Base-by-base conservation (phyloP, 2,888 invertebrate genomes). In the Deilephila elpenor region DNA sequence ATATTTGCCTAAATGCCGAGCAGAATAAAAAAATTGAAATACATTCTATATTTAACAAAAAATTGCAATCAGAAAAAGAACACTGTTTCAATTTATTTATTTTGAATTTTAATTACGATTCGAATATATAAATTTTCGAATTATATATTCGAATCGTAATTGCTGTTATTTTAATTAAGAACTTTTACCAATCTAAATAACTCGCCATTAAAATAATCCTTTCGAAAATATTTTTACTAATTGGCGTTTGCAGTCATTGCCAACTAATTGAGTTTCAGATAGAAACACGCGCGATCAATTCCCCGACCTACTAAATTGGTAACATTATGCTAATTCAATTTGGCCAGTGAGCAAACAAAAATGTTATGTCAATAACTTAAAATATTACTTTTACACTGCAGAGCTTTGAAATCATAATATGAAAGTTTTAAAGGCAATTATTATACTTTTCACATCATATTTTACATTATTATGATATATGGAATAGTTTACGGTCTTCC, bases 321-420 rank as follows among this genome's bases (percentile, higher is more conserved):
- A 67, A 51, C 67, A 67, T 67, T 51, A 67, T 67, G 67, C 67
- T 67, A 51, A 67, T 67, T 67, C 25, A 67, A 51, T 67, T 67
- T 25, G 67, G 25, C 25, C 51, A 17, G 20, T 59, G 76, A 75
- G 79, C 80, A 80, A 83, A 83, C 81, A 82, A 78, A 78, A 79
- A 80, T 78, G 78, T 79, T 79, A 79, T 84, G 84, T 86, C 86
- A 85, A 86, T 84, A 84, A 76, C 76, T 78, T 81, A 81, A 84
- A 86, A 84, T 81, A 82, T 78, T 85, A 84, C 25, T 25, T 51
- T 56, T 56, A 7, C 56, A 5, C 2, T 56, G 1, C 44, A 14
- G 44, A 44, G 44, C 44, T 44, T 6, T n/a, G 44, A 1, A 44
- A 11, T 44, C 44, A 1, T 37, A 44, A 44, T 44, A 11, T 44